A percentile compares a stretch with the other conserved stretches of the same genome.
Evolutionary conservation across 2,797 vertebrate genomes (phyloP).

Genomic region (Neolamprologus multifasciatus): DNA sequence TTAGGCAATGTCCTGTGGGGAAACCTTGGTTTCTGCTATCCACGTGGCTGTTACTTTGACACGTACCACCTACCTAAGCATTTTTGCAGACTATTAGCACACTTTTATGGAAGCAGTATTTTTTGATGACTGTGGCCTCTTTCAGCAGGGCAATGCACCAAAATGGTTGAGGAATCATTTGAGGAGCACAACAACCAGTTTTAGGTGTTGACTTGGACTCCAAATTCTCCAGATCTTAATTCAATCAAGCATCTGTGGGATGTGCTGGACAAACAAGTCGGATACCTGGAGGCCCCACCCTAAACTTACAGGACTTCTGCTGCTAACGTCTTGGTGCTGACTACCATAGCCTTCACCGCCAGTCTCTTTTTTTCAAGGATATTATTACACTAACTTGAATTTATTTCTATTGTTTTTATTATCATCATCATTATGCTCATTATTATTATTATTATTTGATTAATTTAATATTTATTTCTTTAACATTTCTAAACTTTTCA

Average conservation of each 20-base stretch:
- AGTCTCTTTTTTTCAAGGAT: not conserved
- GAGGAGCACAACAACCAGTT: not conserved
- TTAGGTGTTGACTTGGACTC: not conserved
- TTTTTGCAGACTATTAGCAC: not conserved
- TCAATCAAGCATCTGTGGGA: rapidly evolving
- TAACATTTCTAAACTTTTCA: not conserved
- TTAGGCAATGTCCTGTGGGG: not conserved
- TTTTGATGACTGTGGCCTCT: not conserved
- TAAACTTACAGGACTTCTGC: not conserved
- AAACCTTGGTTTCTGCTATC: not conserved
- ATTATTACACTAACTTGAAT: not conserved
- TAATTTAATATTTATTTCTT: not conserved
- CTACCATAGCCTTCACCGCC: not conserved
- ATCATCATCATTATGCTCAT: not conserved
- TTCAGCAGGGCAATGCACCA: not conserved
- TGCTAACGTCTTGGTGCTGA: not conserved
- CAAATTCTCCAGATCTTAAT: not conserved
- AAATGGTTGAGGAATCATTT: rapidly evolving
- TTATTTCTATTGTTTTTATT: not conserved
- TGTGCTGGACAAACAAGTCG: not conserved
- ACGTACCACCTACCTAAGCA: not conserved
- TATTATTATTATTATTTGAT: not conserved
- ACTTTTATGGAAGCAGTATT: not conserved
- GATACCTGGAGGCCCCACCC: not conserved
- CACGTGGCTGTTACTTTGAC: not conserved